Conservation (phyloP, 2,113 vertebrate genomes). For the Xenotilapia flavipinnis region DNA sequence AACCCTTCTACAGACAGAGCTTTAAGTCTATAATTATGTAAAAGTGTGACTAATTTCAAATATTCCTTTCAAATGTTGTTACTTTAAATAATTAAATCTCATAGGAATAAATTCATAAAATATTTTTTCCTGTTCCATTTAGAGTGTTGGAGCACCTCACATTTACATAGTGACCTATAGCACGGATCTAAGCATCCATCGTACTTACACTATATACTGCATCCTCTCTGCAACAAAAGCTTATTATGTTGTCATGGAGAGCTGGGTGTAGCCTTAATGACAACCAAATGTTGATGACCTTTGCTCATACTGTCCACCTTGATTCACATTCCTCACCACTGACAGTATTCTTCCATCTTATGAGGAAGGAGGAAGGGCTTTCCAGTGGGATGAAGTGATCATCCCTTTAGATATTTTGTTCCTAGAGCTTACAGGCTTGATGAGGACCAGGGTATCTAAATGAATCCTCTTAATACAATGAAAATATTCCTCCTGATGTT, state of each 20-base stretch:
- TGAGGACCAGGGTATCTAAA: background rate
- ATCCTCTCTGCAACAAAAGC: background rate
- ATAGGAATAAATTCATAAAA: background rate
- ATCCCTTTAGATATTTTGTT: conserved; percentile 12
- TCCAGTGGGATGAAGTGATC: conserved; percentile 33
- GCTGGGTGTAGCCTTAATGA: background rate
- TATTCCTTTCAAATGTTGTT: background rate
- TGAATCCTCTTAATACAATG: conserved; percentile 14
- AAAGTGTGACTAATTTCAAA: background rate
- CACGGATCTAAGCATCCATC: background rate
- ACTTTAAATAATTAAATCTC: background rate
- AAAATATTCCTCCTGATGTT: conserved; percentile 15
- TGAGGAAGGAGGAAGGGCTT: conserved; percentile 24
- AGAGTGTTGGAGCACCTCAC: background rate
- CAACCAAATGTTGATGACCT: conserved; percentile 20
- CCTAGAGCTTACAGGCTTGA: conserved; percentile 21
- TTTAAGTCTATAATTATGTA: background rate
- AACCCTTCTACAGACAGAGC: background rate
- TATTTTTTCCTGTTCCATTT: background rate
- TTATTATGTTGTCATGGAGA: background rate
- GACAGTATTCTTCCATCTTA: conserved; percentile 26
- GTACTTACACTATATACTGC: background rate
- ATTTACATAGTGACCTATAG: background rate
- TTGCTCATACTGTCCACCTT: background rate
- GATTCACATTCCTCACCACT: conserved; percentile 4